Evolutionary conservation across 2,888 invertebrate species (phyloP), one percentile per base, ranked within the genome.

Genomic region (Meteorus colon): DNA sequence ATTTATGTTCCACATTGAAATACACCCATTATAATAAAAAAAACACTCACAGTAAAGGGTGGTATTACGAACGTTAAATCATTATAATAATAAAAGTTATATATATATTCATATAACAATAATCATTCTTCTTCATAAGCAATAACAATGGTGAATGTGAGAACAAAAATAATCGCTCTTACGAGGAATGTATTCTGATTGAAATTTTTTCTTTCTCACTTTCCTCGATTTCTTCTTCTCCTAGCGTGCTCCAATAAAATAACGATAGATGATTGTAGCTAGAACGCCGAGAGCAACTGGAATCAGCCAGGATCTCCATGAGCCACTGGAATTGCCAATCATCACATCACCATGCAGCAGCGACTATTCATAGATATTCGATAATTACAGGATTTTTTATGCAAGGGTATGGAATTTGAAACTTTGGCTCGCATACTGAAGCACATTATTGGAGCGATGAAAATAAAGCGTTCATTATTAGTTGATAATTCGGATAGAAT

Each of bases 301-400:
- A 80, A 91, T 88, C 84, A 91, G 84, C 91, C 91, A 91, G 24
- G 91, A 90, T 82, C 89, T 89, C 90, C 90, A 91, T 77, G 90
- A 89, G 76, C 85, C 87, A 84, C 90, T 91, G 89, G 83, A 90
- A 90, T 86, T 87, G 80, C 83, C 85, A 89, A 86, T 85, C 80
- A 83, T 88, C 85, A 88, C 84, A 87, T 86, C 82, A 87, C 78
- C 81, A 82, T 75, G 85, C 87, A 87, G 86, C 83, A 85, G 77
- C 81, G 75, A 82, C 83, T 84, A 84, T 79, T 82, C 77, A 79
- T 67, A 68, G 51, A 41, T 63, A 29, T 48, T 73, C 31, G n/a
- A n/a, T 37, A 16, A 68, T 63, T 74, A 31, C 45, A 65, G 12
- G 14, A n/a, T 48, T 60, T 59, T 68, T 45, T 10, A 10, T 31